Percentiles rank a stretch among this genome's conserved stretches.
phyloP scores from a whole-genome alignment of 2,888 invertebrate genomes.

The Brachypterus glaber region DNA sequence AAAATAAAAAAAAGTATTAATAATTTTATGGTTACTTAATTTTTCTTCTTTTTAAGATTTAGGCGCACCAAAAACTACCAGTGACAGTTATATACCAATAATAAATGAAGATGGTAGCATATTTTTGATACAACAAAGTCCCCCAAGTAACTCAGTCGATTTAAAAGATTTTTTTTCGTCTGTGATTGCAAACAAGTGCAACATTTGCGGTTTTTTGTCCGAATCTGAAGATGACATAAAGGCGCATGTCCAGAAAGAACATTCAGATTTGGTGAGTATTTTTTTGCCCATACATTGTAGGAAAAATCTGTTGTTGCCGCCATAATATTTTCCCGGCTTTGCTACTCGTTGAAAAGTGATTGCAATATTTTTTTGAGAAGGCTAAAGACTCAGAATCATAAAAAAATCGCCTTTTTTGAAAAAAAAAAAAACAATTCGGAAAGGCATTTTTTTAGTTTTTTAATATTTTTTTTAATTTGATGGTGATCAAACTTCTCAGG shows the following conservation, averaged over 20 bases:
- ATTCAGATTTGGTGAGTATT: conserved; percentile 24
- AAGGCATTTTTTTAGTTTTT: no score
- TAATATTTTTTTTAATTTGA: no score
- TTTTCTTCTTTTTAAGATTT: no score
- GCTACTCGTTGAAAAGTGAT: no score
- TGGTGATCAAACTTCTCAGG: no score
- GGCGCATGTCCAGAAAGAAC: conserved; percentile 29
- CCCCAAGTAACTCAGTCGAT: no score
- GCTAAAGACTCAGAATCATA: conserved; percentile 2
- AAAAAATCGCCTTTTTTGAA: conserved; percentile 4
- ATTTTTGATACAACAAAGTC: no score
- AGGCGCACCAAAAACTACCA: no score
- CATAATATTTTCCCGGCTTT: not conserved
- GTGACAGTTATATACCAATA: no score
- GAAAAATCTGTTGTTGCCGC: not conserved
- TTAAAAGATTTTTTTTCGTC: conserved; percentile 28
- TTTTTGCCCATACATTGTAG: not conserved
- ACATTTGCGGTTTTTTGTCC: conserved; percentile 32
- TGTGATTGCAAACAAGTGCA: conserved; percentile 35
- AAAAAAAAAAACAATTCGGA: not conserved
- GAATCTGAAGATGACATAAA: conserved; percentile 31
- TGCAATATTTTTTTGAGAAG: conserved; percentile 9
- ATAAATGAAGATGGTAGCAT: no score
- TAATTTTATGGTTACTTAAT: no score
- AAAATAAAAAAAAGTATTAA: no score